Percentiles rank a stretch among this genome's conserved stretches.
Evolutionary conservation across 2,113 vertebrate genomes (phyloP).

Genomic region (Ciconia stormi): DNA sequence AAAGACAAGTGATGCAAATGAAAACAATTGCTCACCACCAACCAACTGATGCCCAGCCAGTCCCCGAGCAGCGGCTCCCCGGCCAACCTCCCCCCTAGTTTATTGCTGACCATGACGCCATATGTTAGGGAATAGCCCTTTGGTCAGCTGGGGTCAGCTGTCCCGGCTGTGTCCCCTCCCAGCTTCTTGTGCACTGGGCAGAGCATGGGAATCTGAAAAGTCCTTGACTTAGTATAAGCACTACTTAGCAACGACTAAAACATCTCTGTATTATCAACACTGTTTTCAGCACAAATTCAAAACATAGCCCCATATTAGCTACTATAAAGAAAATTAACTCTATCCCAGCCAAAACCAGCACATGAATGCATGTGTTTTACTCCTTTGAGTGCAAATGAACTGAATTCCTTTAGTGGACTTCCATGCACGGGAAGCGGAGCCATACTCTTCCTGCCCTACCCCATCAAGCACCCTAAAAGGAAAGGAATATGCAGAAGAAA

Average conservation of each 20-base stretch:
- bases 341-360: too few species aligned
- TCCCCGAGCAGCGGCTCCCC: neutral
- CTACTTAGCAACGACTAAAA: too few species aligned
- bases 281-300: too few species aligned
- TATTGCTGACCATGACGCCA: neutral
- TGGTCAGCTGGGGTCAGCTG: too few species aligned
- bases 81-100: neutral
- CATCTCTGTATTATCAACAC: too few species aligned
- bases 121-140: too few species aligned
- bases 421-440: neutral
- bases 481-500: neutral
- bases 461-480: neutral
- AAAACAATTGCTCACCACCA: neutral
- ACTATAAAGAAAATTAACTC: too few species aligned
- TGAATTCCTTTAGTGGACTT: neutral
- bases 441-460: neutral
- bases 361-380: neutral
- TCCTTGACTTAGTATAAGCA: too few species aligned
- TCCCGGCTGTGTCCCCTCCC: too few species aligned
- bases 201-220: too few species aligned
- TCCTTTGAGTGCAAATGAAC: neutral
- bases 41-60: neutral
- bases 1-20: neutral
- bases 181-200: too few species aligned
- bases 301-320: too few species aligned